A percentile compares a stretch with the other conserved stretches of the same genome.
These are phyloP conservation scores for Automeris io DNA, from an alignment of 2,888 invertebrate species.

Conservation along the genomic window DNA sequence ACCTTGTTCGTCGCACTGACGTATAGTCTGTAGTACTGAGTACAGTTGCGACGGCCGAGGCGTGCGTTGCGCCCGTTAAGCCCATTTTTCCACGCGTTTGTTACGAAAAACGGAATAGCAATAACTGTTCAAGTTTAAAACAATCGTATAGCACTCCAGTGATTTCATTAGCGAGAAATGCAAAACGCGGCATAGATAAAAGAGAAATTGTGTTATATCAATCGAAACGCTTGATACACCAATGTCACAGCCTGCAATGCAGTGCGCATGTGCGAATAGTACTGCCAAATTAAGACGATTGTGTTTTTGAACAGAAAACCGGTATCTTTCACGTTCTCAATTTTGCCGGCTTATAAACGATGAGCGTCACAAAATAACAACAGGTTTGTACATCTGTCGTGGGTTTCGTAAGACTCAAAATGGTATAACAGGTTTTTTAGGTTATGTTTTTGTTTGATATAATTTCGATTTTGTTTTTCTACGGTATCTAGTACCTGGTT, in stretches of 20 bases:
- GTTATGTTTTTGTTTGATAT: constrained; percentile 13
- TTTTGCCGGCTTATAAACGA: constrained; percentile 22
- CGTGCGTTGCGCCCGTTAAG: constrained; percentile 28
- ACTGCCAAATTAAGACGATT: constrained; percentile 20
- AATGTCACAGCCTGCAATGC: constrained; percentile 10
- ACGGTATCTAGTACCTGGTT: too few species aligned
- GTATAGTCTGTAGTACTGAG: neutral
- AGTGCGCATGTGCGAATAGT: constrained; percentile 42
- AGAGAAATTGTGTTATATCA: neutral
- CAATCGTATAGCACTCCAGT: too few species aligned
- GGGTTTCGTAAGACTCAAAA: constrained; percentile 22
- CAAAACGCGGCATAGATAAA: neutral
- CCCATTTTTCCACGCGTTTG: constrained; percentile 8
- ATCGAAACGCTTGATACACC: constrained; percentile 11
- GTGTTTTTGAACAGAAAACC: constrained; percentile 15
- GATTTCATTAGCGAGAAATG: too few species aligned
- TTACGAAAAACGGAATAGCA: constrained; percentile 2
- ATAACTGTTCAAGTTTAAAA: too few species aligned
- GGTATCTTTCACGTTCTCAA: constrained; percentile 14
- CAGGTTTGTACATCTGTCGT: constrained; percentile 27
- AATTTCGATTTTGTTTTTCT: constrained; percentile 1
- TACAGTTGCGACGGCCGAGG: constrained; percentile 15
- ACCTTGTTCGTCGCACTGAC: constrained; percentile 27
- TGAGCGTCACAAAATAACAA: constrained; percentile 22
- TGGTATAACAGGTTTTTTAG: constrained; percentile 17